These are phyloP conservation scores for Himalopsyche anomala DNA, from an alignment of 2,888 invertebrate species.

Conservation along the genomic window DNA sequence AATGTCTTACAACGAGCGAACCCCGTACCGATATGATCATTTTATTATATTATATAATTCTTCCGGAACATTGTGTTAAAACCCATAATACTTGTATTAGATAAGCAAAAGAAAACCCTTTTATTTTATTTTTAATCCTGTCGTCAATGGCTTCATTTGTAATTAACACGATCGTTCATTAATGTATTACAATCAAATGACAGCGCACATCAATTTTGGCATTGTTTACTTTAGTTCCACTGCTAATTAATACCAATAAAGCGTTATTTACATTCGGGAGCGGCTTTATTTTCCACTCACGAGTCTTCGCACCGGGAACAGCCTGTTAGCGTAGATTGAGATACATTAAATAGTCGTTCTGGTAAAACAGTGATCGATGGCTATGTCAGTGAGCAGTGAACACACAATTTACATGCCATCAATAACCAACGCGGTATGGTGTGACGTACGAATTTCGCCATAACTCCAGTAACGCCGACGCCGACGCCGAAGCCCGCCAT, in stretches of 20 bases:
- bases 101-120: too few species aligned
- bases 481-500: constrained; percentile 26
- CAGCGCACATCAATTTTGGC: not conserved
- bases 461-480: constrained; percentile 8
- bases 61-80: too few species aligned
- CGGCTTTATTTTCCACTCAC: constrained; percentile 2
- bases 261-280: not conserved
- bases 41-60: too few species aligned
- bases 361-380: constrained; percentile 51
- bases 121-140: too few species aligned
- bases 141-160: not conserved
- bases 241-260: constrained; percentile 1
- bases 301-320: not conserved
- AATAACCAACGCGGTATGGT: constrained; percentile 43
- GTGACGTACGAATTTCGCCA: constrained; percentile 45
- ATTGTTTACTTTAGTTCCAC: not conserved
- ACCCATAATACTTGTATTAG: too few species aligned
- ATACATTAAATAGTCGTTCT: constrained; percentile 40
- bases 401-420: constrained; percentile 51
- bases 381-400: constrained; percentile 11
- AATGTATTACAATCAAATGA: not conserved
- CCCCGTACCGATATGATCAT: too few species aligned
- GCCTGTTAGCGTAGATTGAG: constrained; percentile 40
- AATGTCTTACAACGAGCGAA: too few species aligned
- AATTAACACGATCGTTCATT: not conserved